Conservation (phyloP, 1,140 invertebrate genomes). For the Ostrea edulis region DNA sequence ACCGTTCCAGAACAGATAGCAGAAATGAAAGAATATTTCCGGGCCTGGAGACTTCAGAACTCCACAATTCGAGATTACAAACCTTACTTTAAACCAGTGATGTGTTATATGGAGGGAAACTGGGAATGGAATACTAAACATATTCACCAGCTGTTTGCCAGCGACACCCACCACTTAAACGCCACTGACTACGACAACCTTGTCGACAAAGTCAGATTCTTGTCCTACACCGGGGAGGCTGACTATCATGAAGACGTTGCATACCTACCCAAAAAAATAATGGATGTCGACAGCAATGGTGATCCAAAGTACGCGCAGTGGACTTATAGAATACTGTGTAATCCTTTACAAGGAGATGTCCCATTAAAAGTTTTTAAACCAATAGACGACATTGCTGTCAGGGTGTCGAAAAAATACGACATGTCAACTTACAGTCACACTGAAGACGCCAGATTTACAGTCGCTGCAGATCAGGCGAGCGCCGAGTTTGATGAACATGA, state of each 20-base stretch:
- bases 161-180: conserved; percentile 68
- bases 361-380: conserved; percentile 38
- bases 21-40: conserved; percentile 74
- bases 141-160: conserved; percentile 68
- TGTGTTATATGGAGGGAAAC: conserved; percentile 75
- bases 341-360: conserved; percentile 47
- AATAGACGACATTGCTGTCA: conserved; percentile 52
- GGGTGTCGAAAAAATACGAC: conserved; percentile 43
- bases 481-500: conserved; percentile 10
- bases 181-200: conserved; percentile 66
- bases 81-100: conserved; percentile 71
- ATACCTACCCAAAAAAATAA: conserved; percentile 66
- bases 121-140: conserved; percentile 67
- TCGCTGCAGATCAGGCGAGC: neutral
- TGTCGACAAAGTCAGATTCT: conserved; percentile 64
- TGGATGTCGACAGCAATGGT: conserved; percentile 56
- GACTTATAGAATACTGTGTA: conserved; percentile 66
- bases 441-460: conserved; percentile 35
- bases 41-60: conserved; percentile 68
- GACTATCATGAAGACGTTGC: conserved; percentile 63
- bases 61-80: conserved; percentile 59
- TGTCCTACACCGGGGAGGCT: conserved; percentile 63
- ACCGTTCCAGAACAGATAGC: conserved; percentile 67
- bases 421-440: conserved; percentile 40
- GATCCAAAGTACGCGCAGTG: conserved; percentile 62